Conservation (phyloP, 2,797 vertebrate species). For the Sebastes minor region DNA sequence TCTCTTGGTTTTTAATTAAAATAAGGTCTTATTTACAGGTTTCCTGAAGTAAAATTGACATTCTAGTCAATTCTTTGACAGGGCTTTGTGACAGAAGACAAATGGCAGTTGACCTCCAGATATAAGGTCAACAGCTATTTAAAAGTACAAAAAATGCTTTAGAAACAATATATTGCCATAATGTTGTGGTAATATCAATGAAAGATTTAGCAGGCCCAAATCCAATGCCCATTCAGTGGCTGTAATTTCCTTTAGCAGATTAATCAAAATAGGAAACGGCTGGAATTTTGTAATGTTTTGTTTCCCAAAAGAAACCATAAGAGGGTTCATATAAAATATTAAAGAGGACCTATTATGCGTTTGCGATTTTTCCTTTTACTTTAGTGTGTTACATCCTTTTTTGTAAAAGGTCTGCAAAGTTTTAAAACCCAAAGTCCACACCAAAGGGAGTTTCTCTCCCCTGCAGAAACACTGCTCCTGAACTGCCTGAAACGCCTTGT, state of each 20-base stretch:
- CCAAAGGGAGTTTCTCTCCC: too few species aligned
- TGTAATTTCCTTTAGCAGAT: neutral
- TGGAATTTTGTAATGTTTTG: neutral
- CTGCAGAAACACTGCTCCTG: too few species aligned
- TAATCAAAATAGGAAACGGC: neutral
- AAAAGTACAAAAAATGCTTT: neutral
- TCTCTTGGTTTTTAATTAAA: neutral
- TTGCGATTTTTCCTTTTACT: too few species aligned
- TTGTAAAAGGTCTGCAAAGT: too few species aligned
- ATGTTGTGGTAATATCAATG: slow-evolving; percentile 30
- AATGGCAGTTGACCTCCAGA: slow-evolving; percentile 16
- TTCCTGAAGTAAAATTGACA: neutral
- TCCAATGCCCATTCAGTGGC: neutral
- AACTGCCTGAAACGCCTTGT: too few species aligned
- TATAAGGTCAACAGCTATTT: neutral
- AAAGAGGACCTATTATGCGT: too few species aligned
- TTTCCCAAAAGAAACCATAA: neutral
- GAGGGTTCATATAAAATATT: neutral
- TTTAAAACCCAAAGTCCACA: too few species aligned
- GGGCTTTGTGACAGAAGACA: slow-evolving; percentile 44
- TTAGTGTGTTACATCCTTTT: too few species aligned
- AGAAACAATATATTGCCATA: neutral
- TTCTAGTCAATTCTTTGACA: neutral
- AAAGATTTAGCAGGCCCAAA: neutral
- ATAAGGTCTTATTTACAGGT: neutral